Percentiles rank a stretch among this genome's conserved stretches.
phyloP scores from a whole-genome alignment of 2,797 vertebrate species.

The Iguana delicatissima region DNA sequence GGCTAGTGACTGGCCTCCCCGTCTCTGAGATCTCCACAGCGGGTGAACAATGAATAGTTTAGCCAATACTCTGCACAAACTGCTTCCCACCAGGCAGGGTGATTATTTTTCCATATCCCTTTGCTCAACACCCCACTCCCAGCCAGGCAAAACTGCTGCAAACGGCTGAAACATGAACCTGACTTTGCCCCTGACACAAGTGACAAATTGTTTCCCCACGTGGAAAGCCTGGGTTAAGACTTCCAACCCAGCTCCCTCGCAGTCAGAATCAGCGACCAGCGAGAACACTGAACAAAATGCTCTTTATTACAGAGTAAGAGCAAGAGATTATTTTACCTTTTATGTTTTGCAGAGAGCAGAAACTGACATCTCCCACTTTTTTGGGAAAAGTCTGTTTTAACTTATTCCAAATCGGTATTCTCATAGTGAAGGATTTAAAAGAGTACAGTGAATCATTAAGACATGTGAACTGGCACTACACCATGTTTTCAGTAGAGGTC shows the following conservation, averaged over 20 bases:
- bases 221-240: background rate
- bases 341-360: slow-evolving; percentile 17
- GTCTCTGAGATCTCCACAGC: background rate
- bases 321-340: slow-evolving; percentile 29
- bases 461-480: background rate
- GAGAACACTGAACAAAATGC: slow-evolving; percentile 14
- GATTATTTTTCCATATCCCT: slow-evolving; percentile 43
- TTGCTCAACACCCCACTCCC: slow-evolving; percentile 11
- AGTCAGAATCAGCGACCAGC: background rate
- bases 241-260: background rate
- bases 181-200: slow-evolving; percentile 16
- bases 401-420: slow-evolving; percentile 17
- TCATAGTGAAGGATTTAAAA: background rate
- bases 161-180: slow-evolving; percentile 30
- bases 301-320: slow-evolving; percentile 17
- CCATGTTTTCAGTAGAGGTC: too few species aligned
- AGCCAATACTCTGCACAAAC: slow-evolving; percentile 7
- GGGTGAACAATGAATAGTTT: slow-evolving; percentile 19
- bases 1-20: background rate
- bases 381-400: slow-evolving; percentile 14
- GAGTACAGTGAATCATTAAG: background rate
- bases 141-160: slow-evolving; percentile 27
- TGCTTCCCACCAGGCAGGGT: background rate
- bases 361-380: background rate
- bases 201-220: slow-evolving; percentile 37